Percentiles rank a stretch among this genome's conserved stretches.
Conservation (phyloP, 2,113 vertebrate genomes). For the Macquaria australasica region DNA sequence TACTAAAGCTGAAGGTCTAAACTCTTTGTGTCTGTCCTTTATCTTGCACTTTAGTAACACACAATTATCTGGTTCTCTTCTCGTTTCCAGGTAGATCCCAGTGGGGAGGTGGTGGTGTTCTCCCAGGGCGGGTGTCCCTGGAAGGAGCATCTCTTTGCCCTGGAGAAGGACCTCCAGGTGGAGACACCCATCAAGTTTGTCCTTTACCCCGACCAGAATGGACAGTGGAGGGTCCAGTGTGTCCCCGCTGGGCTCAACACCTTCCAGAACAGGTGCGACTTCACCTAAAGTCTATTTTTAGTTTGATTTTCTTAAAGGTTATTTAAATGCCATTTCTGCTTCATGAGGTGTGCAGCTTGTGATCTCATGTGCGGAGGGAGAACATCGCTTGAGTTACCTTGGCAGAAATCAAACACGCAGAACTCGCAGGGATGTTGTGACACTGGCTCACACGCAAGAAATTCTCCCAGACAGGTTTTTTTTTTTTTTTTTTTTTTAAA, state of each 20-base stretch:
- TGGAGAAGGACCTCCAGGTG: constrained; percentile 88
- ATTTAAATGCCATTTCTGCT: constrained; percentile 11
- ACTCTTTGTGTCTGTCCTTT: not conserved
- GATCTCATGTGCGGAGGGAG: not conserved
- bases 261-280: constrained; percentile 88
- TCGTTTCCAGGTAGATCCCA: constrained; percentile 87
- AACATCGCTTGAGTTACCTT: not conserved
- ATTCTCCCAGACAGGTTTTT: constrained; percentile 13
- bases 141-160: constrained; percentile 93
- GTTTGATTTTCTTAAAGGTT: not conserved
- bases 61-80: not conserved
- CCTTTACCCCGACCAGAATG: constrained; percentile 88
- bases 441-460: constrained; percentile 11
- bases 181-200: constrained; percentile 86
- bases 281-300: not conserved
- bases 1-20: not conserved
- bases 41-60: not conserved
- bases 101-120: constrained; percentile 89
- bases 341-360: not conserved
- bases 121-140: constrained; percentile 91
- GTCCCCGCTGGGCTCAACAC: constrained; percentile 89
- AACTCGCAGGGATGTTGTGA: constrained; percentile 20
- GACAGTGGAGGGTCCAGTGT: constrained; percentile 95
- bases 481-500: constrained; percentile 3
- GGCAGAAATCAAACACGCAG: constrained; percentile 20